Percentiles rank a stretch among this genome's conserved stretches.
Evolutionary conservation across 2,888 invertebrate genomes (phyloP).

Genomic region (Julus scanicus): DNA sequence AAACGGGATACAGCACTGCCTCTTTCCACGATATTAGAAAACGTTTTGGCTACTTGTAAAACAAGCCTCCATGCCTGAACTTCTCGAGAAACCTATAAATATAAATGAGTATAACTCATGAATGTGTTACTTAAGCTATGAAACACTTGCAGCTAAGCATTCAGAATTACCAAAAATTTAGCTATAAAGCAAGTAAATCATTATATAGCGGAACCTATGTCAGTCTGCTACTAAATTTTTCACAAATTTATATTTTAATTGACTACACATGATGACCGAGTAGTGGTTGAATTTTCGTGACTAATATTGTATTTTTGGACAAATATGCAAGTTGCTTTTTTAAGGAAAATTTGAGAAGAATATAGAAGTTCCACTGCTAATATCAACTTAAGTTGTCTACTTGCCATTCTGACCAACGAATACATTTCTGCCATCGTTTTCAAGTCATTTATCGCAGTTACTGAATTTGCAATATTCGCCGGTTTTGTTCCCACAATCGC

Average conservation of each 20-base stretch:
- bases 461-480: background rate
- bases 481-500: background rate
- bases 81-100: conserved; percentile 46
- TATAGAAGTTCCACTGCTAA: background rate
- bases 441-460: conserved; percentile 18
- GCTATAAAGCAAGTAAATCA: too few species aligned
- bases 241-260: too few species aligned
- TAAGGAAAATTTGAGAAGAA: background rate
- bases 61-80: conserved; percentile 31
- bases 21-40: background rate
- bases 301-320: too few species aligned
- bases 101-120: background rate
- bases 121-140: background rate
- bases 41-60: background rate
- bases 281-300: too few species aligned
- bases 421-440: conserved; percentile 48
- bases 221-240: too few species aligned
- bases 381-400: background rate
- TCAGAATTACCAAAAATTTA: too few species aligned
- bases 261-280: too few species aligned
- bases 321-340: too few species aligned
- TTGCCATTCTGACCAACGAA: conserved; percentile 23
- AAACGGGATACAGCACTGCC: conserved; percentile 15
- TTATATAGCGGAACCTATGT: too few species aligned
- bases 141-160: background rate